Conservation (phyloP, 2,888 invertebrate species). For the Argyresthia albistria region DNA sequence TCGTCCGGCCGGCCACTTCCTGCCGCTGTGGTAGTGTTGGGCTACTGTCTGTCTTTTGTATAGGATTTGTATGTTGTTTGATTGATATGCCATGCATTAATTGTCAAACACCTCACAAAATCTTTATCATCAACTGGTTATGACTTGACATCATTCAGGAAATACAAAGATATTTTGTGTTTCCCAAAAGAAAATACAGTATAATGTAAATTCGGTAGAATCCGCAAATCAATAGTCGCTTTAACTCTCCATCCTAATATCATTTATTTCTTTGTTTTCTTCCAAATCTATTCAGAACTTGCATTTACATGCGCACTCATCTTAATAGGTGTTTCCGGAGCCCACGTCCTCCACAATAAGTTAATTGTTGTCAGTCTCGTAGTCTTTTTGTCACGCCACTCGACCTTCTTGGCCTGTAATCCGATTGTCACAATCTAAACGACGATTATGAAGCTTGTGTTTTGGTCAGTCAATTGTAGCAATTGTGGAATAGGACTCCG, state of each 20-base stretch:
- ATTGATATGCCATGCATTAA: too few relatives aligned
- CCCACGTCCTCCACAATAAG: slow-evolving; percentile 6
- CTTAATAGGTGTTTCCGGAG: slow-evolving; percentile 7
- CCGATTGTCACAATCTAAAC: slow-evolving; percentile 26
- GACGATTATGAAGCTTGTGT: slow-evolving; percentile 7
- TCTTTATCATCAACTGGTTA: too few relatives aligned
- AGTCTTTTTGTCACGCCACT: slow-evolving; percentile 22
- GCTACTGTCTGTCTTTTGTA: slow-evolving; percentile 2
- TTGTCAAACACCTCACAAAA: too few relatives aligned
- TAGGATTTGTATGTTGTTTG: too few relatives aligned
- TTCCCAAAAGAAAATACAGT: background rate
- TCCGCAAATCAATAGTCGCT: too few relatives aligned
- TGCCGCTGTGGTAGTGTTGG: slow-evolving; percentile 22
- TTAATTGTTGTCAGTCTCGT: slow-evolving; percentile 20
- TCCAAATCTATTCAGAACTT: too few relatives aligned
- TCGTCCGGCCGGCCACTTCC: slow-evolving; percentile 58
- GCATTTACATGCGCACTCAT: too few relatives aligned
- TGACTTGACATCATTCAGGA: too few relatives aligned
- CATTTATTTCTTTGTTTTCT: too few relatives aligned
- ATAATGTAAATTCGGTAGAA: background rate
- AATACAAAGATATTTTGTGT: background rate
- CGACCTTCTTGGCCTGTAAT: slow-evolving; percentile 22
- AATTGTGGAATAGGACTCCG: slow-evolving; percentile 1
- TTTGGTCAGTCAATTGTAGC: slow-evolving; percentile 13
- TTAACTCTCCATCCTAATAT: too few relatives aligned